Evolutionary conservation across 1,140 invertebrate species (phyloP).

Genomic region (Wiebesia pumilae): DNA sequence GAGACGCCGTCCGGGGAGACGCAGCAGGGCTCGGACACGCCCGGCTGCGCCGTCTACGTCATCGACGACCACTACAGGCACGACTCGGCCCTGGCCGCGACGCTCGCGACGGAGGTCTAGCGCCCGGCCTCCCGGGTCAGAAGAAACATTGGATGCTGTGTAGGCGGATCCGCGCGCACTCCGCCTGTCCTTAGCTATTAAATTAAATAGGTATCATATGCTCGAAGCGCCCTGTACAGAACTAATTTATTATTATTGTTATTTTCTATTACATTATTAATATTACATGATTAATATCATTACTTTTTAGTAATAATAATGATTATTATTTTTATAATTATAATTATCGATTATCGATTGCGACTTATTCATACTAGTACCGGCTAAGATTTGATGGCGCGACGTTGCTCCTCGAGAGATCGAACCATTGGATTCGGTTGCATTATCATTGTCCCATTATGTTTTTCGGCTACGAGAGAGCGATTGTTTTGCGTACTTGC

Average conservation of each 20-base stretch:
- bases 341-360: conserved; percentile 47
- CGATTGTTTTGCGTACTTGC: conserved; percentile 44
- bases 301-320: conserved; percentile 17
- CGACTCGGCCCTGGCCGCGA: conserved; percentile 73
- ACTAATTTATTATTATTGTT: conserved; percentile 76
- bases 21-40: conserved; percentile 54
- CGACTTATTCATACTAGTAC: conserved; percentile 24
- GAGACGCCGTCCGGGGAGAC: conserved; percentile 59
- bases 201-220: conserved; percentile 67
- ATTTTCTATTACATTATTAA: conserved; percentile 65
- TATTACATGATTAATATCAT: conserved; percentile 40
- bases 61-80: conserved; percentile 80
- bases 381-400: conserved; percentile 8
- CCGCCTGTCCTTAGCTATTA: conserved; percentile 62
- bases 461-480: conserved; percentile 50
- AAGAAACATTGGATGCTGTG: conserved; percentile 64
- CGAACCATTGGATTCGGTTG: conserved; percentile 47
- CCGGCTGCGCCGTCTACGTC: conserved; percentile 77
- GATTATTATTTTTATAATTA: conserved; percentile 46
- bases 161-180: conserved; percentile 54
- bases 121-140: conserved; percentile 8
- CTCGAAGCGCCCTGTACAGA: conserved; percentile 74
- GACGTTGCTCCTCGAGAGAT: neutral
- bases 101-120: conserved; percentile 81
- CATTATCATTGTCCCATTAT: conserved; percentile 67